Percentiles rank a stretch among this genome's conserved stretches.
Evolutionary conservation across 2,113 vertebrate genomes (phyloP).

Genomic region (Emydocephalus ijimae): DNA sequence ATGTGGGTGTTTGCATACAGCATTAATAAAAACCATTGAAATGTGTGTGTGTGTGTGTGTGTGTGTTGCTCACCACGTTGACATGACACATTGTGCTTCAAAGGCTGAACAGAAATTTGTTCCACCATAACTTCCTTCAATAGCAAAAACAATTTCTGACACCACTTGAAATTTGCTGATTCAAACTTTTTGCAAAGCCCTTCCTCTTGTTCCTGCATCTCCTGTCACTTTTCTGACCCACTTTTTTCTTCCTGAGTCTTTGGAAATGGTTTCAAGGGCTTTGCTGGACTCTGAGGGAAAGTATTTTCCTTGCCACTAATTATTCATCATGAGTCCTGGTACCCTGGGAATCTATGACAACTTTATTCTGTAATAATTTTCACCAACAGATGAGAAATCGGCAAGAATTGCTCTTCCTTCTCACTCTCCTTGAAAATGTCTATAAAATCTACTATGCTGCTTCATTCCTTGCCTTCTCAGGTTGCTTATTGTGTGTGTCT

Average conservation of each 20-base stretch:
- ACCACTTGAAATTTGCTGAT: background rate
- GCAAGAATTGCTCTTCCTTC: background rate
- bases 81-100: background rate
- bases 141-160: background rate
- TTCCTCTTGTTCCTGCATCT: background rate
- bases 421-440: background rate
- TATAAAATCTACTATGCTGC: background rate
- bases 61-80: background rate
- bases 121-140: background rate
- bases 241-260: background rate
- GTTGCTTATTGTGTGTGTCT: background rate
- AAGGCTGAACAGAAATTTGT: background rate
- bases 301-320: background rate
- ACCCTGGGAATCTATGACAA: background rate
- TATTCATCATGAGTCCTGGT: background rate
- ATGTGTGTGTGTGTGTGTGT: background rate
- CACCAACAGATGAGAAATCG: background rate
- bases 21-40: background rate
- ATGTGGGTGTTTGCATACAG: background rate
- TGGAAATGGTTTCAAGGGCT: background rate
- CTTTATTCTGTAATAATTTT: background rate
- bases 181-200: background rate
- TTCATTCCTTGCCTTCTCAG: background rate
- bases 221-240: background rate
- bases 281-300: background rate